Conservation (phyloP, 2,113 vertebrate species). For the Morone saxatilis region DNA sequence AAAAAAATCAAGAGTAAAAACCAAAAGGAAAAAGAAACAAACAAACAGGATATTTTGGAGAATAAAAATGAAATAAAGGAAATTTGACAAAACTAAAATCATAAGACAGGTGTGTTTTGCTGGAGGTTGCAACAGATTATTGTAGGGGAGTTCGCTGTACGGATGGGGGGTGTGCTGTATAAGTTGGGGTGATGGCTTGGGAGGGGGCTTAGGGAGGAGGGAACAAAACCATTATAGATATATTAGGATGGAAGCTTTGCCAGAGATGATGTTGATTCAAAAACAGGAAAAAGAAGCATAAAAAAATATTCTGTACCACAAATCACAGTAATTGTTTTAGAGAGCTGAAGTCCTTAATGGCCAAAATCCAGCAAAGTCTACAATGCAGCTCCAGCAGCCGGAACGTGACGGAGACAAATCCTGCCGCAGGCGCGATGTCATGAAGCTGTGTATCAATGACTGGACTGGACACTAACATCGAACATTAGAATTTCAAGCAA, state of each 20-base stretch:
- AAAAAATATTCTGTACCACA: neutral
- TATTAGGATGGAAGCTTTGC: conserved; percentile 70
- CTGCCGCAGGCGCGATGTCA: no score
- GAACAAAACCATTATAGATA: conserved; percentile 82
- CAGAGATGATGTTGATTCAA: conserved; percentile 35
- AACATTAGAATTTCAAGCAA: neutral
- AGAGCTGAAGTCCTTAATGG: neutral
- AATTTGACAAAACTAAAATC: conserved; percentile 72
- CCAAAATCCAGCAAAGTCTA: no score
- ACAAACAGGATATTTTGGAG: conserved; percentile 61
- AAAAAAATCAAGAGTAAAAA: conserved; percentile 78
- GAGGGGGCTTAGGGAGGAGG: conserved; percentile 84
- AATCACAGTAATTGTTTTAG: neutral
- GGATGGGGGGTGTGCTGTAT: conserved; percentile 85
- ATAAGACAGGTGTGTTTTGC: conserved; percentile 86
- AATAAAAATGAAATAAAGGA: conserved; percentile 56
- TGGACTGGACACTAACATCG: no score
- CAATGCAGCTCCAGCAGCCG: no score
- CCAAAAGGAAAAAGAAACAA: conserved; percentile 43
- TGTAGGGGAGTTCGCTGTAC: conserved; percentile 82
- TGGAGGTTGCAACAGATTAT: conserved; percentile 86
- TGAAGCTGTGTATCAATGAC: no score
- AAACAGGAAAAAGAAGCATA: conserved; percentile 26
- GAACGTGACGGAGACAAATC: no score
- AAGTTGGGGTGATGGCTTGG: conserved; percentile 86